Base-by-base conservation (phyloP, 2,888 invertebrate genomes). In the Volucella zonaria region DNA sequence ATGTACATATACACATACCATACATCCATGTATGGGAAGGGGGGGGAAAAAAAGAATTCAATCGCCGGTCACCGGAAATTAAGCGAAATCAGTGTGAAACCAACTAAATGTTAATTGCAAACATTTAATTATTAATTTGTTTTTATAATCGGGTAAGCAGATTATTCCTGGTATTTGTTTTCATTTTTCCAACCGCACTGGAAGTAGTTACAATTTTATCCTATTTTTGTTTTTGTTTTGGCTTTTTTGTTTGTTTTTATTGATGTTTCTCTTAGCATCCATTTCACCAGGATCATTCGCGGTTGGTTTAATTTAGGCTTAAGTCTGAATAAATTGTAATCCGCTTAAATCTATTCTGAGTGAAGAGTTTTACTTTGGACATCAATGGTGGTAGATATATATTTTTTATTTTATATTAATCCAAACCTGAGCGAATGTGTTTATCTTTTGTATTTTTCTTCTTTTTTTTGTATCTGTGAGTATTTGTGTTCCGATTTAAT, bases 1-100 rank as follows among this genome's bases (percentile, higher is more conserved):
- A 31, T 6, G 31, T 31, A 31, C 31, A 6, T 1, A 3, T 3
- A 4, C 2, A 23, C 23, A 23, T 23, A 23, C 18, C 18, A 18
- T 62, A 38, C 51, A 47, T 11, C 1, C 47, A 14, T 11, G 23
- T n/a, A 42, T 23, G n/a, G 31, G 42, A 18, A n/a, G 42, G 71
- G 38, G 18, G 14, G 12, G 52, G 31, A 14, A 49, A 67, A 40
- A 31, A 9, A 8, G 11, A 49, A 71, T 23, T 75, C 79, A 70
- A 83, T 75, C 70, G 74, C 70, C 70, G 61, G 40, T 54, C 58
- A 66, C 64, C 82, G 82, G 82, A 83, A 79, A 83, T 83, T 83
- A 83, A 83, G 79, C 82, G 45, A 75, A 70, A 70, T 54, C 82
- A 66, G 79, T 74, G 79, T 83, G 74, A 83, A 79, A 66, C 79